Evolutionary conservation across 1,140 invertebrate species (phyloP).

Genomic region (Musca domestica): DNA sequence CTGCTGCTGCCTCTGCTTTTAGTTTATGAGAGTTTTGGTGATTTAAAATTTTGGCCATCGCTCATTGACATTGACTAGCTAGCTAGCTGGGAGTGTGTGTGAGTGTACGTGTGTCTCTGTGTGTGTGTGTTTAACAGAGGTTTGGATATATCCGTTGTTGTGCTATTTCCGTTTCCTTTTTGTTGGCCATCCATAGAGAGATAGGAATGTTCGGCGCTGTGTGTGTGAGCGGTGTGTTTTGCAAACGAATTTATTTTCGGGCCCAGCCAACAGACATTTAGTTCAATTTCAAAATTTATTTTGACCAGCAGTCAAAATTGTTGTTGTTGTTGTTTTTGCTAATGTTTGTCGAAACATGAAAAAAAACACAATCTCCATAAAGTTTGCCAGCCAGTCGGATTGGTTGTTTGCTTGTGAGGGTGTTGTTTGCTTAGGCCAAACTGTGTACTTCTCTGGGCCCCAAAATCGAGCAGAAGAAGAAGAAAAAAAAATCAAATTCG

Average conservation of each 20-base stretch:
- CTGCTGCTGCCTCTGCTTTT: background rate
- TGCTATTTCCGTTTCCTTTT: background rate
- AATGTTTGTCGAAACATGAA: too few relatives aligned
- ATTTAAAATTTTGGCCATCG: slow-evolving; percentile 43
- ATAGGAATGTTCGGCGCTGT: background rate
- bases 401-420: too few relatives aligned
- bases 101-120: too few relatives aligned
- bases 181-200: background rate
- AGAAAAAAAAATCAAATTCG: too few relatives aligned
- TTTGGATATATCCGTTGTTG: background rate
- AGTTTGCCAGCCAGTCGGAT: too few relatives aligned
- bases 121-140: too few relatives aligned
- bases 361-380: too few relatives aligned
- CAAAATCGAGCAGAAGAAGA: too few relatives aligned
- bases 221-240: background rate
- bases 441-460: too few relatives aligned
- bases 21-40: slow-evolving; percentile 28
- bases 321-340: background rate
- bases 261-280: background rate
- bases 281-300: slow-evolving; percentile 10
- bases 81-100: too few relatives aligned
- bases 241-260: background rate
- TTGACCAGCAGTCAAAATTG: slow-evolving; percentile 7
- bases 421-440: too few relatives aligned
- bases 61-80: slow-evolving; percentile 1